Conservation (phyloP, 2,888 invertebrate species). For the Drosophila cognata region DNA sequence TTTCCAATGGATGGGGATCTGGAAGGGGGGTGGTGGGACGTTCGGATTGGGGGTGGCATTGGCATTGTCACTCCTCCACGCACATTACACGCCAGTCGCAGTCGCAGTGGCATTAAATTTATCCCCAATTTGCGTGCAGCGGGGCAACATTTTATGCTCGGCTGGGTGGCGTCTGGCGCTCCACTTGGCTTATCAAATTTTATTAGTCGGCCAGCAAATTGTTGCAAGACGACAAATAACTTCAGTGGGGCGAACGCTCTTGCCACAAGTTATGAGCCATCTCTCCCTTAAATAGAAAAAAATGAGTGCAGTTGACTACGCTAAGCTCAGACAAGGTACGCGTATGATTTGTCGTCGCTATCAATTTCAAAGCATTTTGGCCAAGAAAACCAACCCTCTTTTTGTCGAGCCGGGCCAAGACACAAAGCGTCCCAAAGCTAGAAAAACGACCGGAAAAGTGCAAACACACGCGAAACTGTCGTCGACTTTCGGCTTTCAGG, state of each 20-base stretch:
- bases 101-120: constrained; percentile 60
- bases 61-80: constrained; percentile 61
- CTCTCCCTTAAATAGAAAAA: constrained; percentile 36
- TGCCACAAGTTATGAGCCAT: constrained; percentile 46
- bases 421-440: constrained; percentile 52
- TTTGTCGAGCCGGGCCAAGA: constrained; percentile 22
- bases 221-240: constrained; percentile 73
- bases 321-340: constrained; percentile 41
- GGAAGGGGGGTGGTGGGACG: not conserved
- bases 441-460: constrained; percentile 75
- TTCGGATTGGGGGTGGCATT: constrained; percentile 8
- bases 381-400: constrained; percentile 42
- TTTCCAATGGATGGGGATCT: constrained; percentile 58
- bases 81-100: constrained; percentile 48
- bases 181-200: constrained; percentile 78
- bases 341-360: constrained; percentile 74
- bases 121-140: constrained; percentile 83
- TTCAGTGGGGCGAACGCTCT: constrained; percentile 27
- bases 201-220: constrained; percentile 77
- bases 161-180: constrained; percentile 44
- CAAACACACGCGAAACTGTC: constrained; percentile 80
- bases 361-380: constrained; percentile 65
- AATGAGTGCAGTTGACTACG: constrained; percentile 46
- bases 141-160: constrained; percentile 73
- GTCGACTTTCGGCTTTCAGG: constrained; percentile 35